Base-by-base conservation (phyloP, 1,140 invertebrate species). In the Plutomurus gul region DNA sequence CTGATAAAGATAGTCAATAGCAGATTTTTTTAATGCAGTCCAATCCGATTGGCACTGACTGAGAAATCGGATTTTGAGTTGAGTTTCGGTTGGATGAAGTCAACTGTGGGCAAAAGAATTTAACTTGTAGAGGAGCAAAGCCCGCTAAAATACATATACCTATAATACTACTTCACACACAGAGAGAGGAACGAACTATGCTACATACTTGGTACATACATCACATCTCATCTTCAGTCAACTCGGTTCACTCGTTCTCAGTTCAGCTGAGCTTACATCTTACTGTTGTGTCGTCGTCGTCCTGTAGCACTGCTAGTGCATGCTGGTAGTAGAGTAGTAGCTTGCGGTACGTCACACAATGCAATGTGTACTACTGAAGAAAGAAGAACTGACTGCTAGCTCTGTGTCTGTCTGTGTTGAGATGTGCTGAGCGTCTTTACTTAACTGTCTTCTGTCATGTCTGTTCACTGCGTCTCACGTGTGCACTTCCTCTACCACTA, bases 21-120 rank as follows among this genome's bases (percentile, higher is more conserved):
- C n/a, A n/a, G n/a, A n/a, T n/a, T 33, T 65, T 30, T 18, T 4
- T 65, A 65, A 65, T 65, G 30, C 56, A 4, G 16, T 36, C 22
- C 11, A 65, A 65, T 65, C 56, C 27, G 56, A 65, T 65, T 65
- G 56, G 22, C 11, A 65, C 36, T 65, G 56, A 65, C 36, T 65
- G 56, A 30, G 56, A 65, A 65, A 65, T 65, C 56, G 56, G 56
- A 65, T 65, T 65, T 65, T 65, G 56, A 65, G 56, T 27, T 27
- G 30, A 65, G 56, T 36, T 36, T 65, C 56, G 56, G 56, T 65
- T 30, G 56, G 56, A 65, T 65, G 56, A 65, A 65, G 56, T 65
- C 56, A 65, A 65, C 56, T 65, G 27, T 65, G 56, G 56, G 56
- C 56, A 65, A 65, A n/a, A 30, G 25, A 36, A 65, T 65, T 33